These are phyloP conservation scores for Anastatus disparis DNA, from an alignment of 1,140 invertebrate species.

Conservation along the genomic window DNA sequence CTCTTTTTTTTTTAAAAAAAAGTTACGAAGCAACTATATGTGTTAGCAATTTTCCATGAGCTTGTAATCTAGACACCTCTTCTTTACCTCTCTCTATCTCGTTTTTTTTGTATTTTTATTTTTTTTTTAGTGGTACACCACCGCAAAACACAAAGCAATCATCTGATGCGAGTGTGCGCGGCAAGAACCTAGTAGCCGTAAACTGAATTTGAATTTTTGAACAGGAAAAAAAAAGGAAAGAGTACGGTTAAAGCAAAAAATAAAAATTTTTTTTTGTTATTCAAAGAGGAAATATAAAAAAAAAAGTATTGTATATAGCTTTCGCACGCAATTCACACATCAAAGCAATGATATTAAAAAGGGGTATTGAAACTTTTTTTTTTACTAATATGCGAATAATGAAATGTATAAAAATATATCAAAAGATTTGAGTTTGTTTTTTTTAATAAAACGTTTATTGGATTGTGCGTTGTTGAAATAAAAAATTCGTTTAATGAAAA, in stretches of 20 bases:
- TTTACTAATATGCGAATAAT: constrained; percentile 18
- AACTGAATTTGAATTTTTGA: constrained; percentile 30
- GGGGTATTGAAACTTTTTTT: constrained; percentile 26
- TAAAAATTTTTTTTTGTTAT: constrained; percentile 13
- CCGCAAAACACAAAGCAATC: constrained; percentile 14
- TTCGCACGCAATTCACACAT: constrained; percentile 34
- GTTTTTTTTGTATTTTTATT: no score
- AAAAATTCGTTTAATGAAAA: neutral
- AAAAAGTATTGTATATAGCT: no score
- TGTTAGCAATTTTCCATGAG: neutral
- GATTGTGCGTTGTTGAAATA: no score
- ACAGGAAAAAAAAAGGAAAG: neutral
- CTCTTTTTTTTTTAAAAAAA: no score
- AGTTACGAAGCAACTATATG: no score
- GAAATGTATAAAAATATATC: neutral
- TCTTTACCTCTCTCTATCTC: neutral
- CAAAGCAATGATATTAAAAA: constrained; percentile 32
- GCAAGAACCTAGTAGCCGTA: constrained; percentile 10
- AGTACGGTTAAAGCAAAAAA: neutral
- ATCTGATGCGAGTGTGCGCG: neutral
- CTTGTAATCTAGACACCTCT: neutral
- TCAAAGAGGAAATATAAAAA: no score
- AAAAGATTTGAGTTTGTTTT: neutral
- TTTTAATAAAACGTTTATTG: constrained; percentile 2
- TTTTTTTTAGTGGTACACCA: no score